These are phyloP conservation scores for Cantharis flavilabris DNA, from an alignment of 2,888 invertebrate genomes.

Conservation along the genomic window DNA sequence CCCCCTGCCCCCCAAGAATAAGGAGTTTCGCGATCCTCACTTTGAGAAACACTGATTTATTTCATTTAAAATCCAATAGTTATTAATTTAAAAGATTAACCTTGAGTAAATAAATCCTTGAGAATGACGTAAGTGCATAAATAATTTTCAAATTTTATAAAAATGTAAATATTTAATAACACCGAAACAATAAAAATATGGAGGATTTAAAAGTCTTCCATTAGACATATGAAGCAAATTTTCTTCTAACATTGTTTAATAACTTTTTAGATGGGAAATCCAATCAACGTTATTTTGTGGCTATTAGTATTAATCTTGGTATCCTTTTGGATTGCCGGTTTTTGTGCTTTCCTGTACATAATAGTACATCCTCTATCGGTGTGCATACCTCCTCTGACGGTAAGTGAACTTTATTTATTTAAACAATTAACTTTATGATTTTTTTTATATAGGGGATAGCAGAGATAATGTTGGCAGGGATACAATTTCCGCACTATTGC, in stretches of 20 bases:
- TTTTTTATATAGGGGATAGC: slow-evolving; percentile 64
- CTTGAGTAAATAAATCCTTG: background rate
- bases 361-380: slow-evolving; percentile 69
- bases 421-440: slow-evolving; percentile 28
- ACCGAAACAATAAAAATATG: too few relatives aligned
- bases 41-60: too few relatives aligned
- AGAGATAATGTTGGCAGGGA: slow-evolving; percentile 67
- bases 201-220: background rate
- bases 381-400: slow-evolving; percentile 69
- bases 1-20: too few relatives aligned
- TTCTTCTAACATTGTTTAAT: background rate
- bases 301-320: slow-evolving; percentile 70
- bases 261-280: slow-evolving; percentile 64
- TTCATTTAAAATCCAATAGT: background rate
- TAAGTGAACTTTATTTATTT: slow-evolving; percentile 58
- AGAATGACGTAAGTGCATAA: background rate
- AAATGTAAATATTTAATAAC: background rate
- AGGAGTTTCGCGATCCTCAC: too few relatives aligned
- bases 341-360: slow-evolving; percentile 73
- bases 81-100: background rate
- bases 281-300: slow-evolving; percentile 72
- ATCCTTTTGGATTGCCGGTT: slow-evolving; percentile 68
- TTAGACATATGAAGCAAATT: background rate
- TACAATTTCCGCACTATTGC: slow-evolving; percentile 75
- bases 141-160: background rate